Evolutionary conservation across 2,888 invertebrate species (phyloP), one percentile per base, ranked within the genome.

Genomic region (Eupithecia vulgata): DNA sequence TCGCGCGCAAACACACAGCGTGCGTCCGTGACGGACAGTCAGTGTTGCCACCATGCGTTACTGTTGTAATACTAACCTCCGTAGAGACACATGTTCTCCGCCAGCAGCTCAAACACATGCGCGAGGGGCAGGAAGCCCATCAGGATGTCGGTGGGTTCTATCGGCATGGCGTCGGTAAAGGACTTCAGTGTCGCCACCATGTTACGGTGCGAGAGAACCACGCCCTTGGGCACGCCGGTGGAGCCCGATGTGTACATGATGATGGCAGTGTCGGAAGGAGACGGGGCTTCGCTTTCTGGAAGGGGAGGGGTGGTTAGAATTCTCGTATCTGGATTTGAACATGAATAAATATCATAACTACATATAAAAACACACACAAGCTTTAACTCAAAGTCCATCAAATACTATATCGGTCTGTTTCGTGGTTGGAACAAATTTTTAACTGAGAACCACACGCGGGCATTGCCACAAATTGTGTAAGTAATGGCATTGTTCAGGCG

Each of bases 191-290:
- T 97, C 52, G 96, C 95, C 80, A 98, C 95, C 87, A 98, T 96
- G 91, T 98, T 98, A 84, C 95, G 96, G 90, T 98, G 98, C 5
- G 97, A 96, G 45, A 98, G 94, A 30, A 97, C 87, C 17, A 98
- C 97, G 83, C 99, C 99, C 93, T 99, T 99, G 0, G 99, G 99
- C 75, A 97, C 96, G 70, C 99, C 99, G 5, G 99, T 99, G 0
- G 99, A 99, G 8, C 99, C 99, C 81, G 98, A 99, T 3, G 99
- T 99, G 95, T 99, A 99, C 99, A 99, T 99, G 61, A 99, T 97
- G 83, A 99, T 98, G 67, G 99, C 99, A 6, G 97, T 96, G 90
- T 99, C 99, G 17, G 96, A 93, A 8, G 96, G 91, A 8, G 91
- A 90, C 1, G 98, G 98, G 8, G 96, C 95, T 6, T 94, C 92